Evolutionary conservation across 2,888 invertebrate genomes (phyloP).

Genomic region (Arge pagana): DNA sequence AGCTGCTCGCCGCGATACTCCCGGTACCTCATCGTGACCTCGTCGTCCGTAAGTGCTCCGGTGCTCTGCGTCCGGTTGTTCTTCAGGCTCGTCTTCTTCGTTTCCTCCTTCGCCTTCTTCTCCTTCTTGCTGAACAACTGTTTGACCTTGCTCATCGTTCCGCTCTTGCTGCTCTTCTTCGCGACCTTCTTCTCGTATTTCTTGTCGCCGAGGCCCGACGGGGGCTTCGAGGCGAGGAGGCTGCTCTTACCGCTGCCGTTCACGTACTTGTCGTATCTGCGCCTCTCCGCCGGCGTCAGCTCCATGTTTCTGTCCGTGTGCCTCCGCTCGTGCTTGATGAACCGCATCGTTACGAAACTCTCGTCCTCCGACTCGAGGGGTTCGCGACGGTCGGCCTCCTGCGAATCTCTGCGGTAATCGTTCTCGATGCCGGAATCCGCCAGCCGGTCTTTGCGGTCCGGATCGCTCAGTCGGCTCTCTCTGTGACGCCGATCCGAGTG

Average conservation of each 20-base stretch:
- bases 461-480: slow-evolving; percentile 55
- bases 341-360: slow-evolving; percentile 69
- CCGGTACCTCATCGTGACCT: slow-evolving; percentile 52
- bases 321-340: slow-evolving; percentile 74
- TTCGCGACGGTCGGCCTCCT: slow-evolving; percentile 50
- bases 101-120: slow-evolving; percentile 68
- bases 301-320: slow-evolving; percentile 70
- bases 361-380: slow-evolving; percentile 70
- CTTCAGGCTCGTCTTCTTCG: slow-evolving; percentile 43
- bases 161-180: slow-evolving; percentile 53
- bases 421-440: slow-evolving; percentile 83
- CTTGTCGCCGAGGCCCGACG: slow-evolving; percentile 42
- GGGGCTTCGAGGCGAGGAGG: slow-evolving; percentile 47
- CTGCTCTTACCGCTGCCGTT: slow-evolving; percentile 34
- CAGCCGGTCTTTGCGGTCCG: slow-evolving; percentile 65
- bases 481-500: slow-evolving; percentile 46
- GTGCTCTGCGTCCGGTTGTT: slow-evolving; percentile 42
- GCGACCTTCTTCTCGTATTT: slow-evolving; percentile 54
- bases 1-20: slow-evolving; percentile 55
- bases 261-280: slow-evolving; percentile 46
- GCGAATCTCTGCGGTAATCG: slow-evolving; percentile 75
- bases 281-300: slow-evolving; percentile 47
- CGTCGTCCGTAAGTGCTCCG: slow-evolving; percentile 51
- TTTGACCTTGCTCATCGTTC: slow-evolving; percentile 65
- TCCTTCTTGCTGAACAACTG: slow-evolving; percentile 77